Evolutionary conservation across 2,888 invertebrate species (phyloP).

Genomic region (Thyatira batis): DNA sequence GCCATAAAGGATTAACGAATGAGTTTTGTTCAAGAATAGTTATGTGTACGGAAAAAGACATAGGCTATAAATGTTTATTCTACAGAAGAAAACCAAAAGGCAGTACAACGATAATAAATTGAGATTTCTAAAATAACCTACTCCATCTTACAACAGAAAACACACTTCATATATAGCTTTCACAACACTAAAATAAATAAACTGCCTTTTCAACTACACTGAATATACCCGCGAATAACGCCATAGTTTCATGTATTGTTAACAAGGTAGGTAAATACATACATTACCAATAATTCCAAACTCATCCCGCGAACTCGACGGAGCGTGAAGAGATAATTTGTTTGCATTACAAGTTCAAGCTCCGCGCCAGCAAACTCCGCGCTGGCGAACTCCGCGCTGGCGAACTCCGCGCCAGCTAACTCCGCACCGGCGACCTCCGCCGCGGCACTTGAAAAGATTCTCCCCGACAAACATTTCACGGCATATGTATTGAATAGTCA

Average conservation of each 20-base stretch:
- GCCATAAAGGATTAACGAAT: no score
- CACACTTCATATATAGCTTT: no score
- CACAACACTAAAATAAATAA: no score
- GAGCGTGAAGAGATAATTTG: background rate
- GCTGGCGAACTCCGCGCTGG: background rate
- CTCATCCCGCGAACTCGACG: background rate
- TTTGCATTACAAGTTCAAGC: background rate
- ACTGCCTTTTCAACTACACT: no score
- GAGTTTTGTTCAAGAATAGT: no score
- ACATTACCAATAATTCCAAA: background rate
- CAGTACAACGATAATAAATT: no score
- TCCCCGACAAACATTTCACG: background rate
- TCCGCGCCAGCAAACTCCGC: background rate
- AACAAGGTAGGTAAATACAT: background rate
- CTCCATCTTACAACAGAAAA: no score
- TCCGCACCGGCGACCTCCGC: background rate
- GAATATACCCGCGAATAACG: background rate
- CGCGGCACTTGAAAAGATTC: background rate
- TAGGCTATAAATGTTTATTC: no score
- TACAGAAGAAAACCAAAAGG: no score
- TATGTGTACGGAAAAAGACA: no score
- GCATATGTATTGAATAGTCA: background rate
- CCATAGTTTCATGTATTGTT: background rate
- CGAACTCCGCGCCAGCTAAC: background rate
- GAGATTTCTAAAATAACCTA: no score